A percentile compares a stretch with the other conserved stretches of the same genome.
Conservation (phyloP, 2,797 vertebrate species). For the Alectoris magna region DNA sequence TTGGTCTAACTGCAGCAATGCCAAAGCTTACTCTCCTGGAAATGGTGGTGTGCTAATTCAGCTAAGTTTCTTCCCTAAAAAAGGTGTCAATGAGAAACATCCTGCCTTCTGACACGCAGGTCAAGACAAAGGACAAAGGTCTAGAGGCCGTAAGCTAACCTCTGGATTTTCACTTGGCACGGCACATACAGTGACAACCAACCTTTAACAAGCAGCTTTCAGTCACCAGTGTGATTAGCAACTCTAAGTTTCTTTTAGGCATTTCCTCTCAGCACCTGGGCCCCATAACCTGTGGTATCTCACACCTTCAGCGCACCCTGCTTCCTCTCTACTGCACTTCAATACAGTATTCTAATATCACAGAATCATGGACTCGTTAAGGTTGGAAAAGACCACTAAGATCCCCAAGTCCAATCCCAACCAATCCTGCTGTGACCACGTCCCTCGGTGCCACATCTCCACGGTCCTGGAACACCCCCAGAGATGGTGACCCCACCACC, state of each 20-base stretch:
- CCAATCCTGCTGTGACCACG: no score
- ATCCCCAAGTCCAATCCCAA: no score
- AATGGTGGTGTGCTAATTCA: neutral
- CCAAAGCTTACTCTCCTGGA: neutral
- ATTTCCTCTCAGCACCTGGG: neutral
- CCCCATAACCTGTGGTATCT: neutral
- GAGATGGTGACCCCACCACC: no score
- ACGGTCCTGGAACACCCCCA: no score
- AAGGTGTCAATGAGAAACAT: neutral
- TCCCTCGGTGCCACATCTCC: no score
- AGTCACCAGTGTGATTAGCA: neutral
- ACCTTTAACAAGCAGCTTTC: neutral
- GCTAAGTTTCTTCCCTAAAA: neutral
- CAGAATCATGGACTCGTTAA: no score
- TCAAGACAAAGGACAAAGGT: neutral
- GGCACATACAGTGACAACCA: accelerated
- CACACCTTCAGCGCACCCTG: neutral
- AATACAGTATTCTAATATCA: neutral
- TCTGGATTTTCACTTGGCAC: neutral
- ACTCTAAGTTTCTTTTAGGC: neutral
- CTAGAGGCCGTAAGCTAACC: neutral
- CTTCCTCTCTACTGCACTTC: neutral
- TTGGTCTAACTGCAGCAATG: neutral
- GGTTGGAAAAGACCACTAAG: no score
- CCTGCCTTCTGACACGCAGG: neutral